Conservation (phyloP, 2,797 vertebrate species). For the Sphenodon punctatus region DNA sequence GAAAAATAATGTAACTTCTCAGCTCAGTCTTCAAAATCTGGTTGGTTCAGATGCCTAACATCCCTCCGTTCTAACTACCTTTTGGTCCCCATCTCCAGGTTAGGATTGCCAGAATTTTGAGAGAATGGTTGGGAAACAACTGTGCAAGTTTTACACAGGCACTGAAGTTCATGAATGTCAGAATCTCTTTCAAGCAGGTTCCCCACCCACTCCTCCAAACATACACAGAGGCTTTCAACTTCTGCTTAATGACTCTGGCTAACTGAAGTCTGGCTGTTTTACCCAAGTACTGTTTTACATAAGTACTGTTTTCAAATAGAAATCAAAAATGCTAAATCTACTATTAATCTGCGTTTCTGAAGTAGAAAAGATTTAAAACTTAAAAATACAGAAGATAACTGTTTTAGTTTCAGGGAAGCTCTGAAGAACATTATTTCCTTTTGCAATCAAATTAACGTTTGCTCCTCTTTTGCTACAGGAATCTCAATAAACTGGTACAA, state of each 20-base stretch:
- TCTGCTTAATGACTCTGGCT: too few relatives aligned
- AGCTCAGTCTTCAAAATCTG: not conserved
- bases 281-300: too few relatives aligned
- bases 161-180: too few relatives aligned
- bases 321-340: too few relatives aligned
- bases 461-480: not conserved
- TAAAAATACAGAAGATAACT: not conserved
- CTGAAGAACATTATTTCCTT: constrained; percentile 1
- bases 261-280: too few relatives aligned
- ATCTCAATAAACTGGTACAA: too few relatives aligned
- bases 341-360: not conserved
- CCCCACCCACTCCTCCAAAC: too few relatives aligned
- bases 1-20: not conserved
- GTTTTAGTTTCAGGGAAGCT: not conserved
- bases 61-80: too few relatives aligned
- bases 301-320: too few relatives aligned
- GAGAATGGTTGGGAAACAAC: not conserved
- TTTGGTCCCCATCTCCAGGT: not conserved
- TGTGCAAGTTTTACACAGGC: not conserved
- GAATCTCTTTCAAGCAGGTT: too few relatives aligned
- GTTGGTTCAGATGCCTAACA: not conserved
- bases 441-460: not conserved
- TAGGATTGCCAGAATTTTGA: not conserved
- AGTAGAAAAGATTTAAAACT: not conserved
- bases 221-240: too few relatives aligned